Evolutionary conservation across 37 sponge, comb jelly and placozoan species (phyloP), one percentile per base, ranked within the genome.

Genomic region (Tethya wilhelma): DNA sequence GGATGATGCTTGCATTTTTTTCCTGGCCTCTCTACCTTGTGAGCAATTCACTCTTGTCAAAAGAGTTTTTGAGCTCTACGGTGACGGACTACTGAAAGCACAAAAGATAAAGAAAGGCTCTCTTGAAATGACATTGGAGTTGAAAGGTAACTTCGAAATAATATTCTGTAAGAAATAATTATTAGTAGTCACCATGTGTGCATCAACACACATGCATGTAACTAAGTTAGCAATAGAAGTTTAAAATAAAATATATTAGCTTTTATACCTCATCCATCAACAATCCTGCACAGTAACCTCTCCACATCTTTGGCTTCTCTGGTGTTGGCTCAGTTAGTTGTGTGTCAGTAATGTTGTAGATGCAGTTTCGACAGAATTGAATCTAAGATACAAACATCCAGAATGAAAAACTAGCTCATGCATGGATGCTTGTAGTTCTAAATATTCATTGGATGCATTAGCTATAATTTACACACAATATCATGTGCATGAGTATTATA

Each of bases 1-100:
- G 63, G 63, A 62, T 62, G 63, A 62, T 62, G 63, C 63, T 8
- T 62, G 63, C 63, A 23, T 62, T 11, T 62, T 62, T 62, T 62
- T 62, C 63, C 26, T 62, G 23, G 63, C 63, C 63, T 62, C 63
- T 62, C 63, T 62, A 23, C 63, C 63, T 7, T 8, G 26, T 14
- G 63, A 62, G 63, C 7, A 8, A 23, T 62, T 62, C 22, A 8
- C 29, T 62, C 63, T 62, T n/a, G 63, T 62, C 7, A 26, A 62
- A 23, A n/a, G 22, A 62, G 63, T 62, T 7, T 62, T 62, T 26
- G 7, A n/a, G 28, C 63, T 62, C 63, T 62, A 26, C 22, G 29
- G 29, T 11, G 22, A 62, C 7, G 63, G 63, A 62, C 6, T 26
- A 26, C 63, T 62, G 23, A 62, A n/a, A 62, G 63, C 25, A 7